A percentile compares a stretch with the other conserved stretches of the same genome.
Evolutionary conservation across 1,140 invertebrate species (phyloP).

Genomic region (Ostrea denselamellosa): DNA sequence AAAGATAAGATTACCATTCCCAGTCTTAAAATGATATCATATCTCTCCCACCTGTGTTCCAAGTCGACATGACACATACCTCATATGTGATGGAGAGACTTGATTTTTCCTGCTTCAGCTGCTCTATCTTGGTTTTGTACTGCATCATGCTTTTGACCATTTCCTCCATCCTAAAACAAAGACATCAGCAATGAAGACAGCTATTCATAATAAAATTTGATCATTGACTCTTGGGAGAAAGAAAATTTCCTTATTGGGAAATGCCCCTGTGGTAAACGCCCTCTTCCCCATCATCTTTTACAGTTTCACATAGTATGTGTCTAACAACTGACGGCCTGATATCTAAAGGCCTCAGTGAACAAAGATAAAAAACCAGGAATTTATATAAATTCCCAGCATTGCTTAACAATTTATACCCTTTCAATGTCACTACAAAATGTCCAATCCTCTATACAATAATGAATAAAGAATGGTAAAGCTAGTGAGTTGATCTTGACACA

Average conservation of each 20-base stretch:
- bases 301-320: neutral
- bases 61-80: conserved; percentile 73
- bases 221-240: neutral
- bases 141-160: conserved; percentile 78
- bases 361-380: neutral
- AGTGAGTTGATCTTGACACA: neutral
- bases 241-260: neutral
- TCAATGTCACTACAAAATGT: conserved; percentile 1
- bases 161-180: conserved; percentile 75
- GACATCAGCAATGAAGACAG: neutral
- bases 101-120: conserved; percentile 88
- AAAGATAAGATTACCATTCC: conserved; percentile 19
- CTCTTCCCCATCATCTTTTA: neutral
- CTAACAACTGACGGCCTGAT: neutral
- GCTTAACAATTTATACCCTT: neutral
- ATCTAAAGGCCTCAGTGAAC: neutral
- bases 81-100: conserved; percentile 87
- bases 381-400: conserved; percentile 23
- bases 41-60: neutral
- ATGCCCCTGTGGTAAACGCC: neutral
- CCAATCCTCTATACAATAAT: neutral
- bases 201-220: neutral
- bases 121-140: conserved; percentile 88
- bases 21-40: neutral
- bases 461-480: conserved; percentile 13